Base-by-base conservation (phyloP, 2,888 invertebrate species). In the Dryobotodes eremita region DNA sequence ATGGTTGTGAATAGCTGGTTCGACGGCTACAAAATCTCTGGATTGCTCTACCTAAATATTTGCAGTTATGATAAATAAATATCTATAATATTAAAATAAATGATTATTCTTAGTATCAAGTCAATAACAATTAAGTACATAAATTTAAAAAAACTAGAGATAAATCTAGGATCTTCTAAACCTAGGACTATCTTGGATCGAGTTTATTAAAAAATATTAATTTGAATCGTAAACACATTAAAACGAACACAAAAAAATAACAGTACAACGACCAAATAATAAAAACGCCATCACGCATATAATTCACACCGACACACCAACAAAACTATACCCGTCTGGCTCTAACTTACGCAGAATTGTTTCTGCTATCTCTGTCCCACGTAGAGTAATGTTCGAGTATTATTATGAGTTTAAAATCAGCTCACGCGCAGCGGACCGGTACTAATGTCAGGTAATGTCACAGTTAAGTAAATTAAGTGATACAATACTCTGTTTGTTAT, bases 341-440 rank as follows among this genome's bases (percentile, higher is more conserved):
- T 87, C 80, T 42, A 20, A 50, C 75, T 13, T 1, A 42, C 0
- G 13, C 20, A 15, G 11, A 4, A 17, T 0, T 3, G 13, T 13
- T 50, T 75, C 11, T 36, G 0, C 59, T 48, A n/a, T 77, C 66
- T 55, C 76, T 46, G n/a, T 87, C 75, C 11, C 13, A 17, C 75
- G 74, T 26, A 6, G 55, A 71, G 61, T 62, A 50, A 73, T 76
- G 68, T 26, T 20, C 5, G 36, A 26, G 8, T 69, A 17, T 36
- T 36, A 36, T 36, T 50, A 4, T 11, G 23, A 26, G 23, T 87
- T 84, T 42, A 66, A 61, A 85, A 72, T 75, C 87, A 3, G n/a
- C 42, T 87, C 85, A 84, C 77, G 85, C 80, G 77, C 85, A 84
- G n/a, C 85, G 42, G 2, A 87, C 59, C 87, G 62, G 20, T 17